Evolutionary conservation across 2,888 invertebrate genomes (phyloP), one percentile per base, ranked within the genome.

Genomic region (Ichneumoninae sp.): DNA sequence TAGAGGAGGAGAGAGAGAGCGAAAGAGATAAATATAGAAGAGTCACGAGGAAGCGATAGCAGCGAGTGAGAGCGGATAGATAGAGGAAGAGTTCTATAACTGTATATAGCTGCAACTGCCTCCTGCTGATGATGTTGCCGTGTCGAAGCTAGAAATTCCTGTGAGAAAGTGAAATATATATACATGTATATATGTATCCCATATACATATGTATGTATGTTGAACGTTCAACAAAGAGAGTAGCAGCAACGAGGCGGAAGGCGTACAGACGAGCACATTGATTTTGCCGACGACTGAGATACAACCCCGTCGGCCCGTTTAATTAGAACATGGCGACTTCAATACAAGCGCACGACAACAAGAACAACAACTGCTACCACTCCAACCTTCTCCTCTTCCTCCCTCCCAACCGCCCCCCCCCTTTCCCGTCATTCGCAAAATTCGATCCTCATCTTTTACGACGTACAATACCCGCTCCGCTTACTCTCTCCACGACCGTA

Each of bases 261-360:
- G 85, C 85, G 87, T 84, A 81, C 85, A 86, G 85, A 87, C 86
- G 79, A 81, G 80, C 87, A 89, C 90, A 91, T 93, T 92, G 91
- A 93, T 92, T 93, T 93, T 91, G 92, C 92, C 92, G 92, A 92
- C 92, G 92, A 92, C 90, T 92, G 92, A 63, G 63, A 92, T 93
- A 92, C 92, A 93, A 93, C 92, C 90, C 92, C 92, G 92, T 91
- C 92, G 91, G 92, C 92, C 89, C 91, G 90, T 93, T 93, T 92
- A 92, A 93, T 93, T 92, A 91, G 91, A 93, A 93, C 92, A 93
- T 92, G 92, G 92, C 92, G 92, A 91, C 93, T 93, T 92, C 91
- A 92, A 92, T 93, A 93, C 92, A 93, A 92, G 92, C 92, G 92
- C 92, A 92, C 92, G 92, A 92, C 92, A 92, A 92, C 92, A 92